Conservation (phyloP, 1,140 invertebrate genomes). For the Drosophila carrolli region DNA sequence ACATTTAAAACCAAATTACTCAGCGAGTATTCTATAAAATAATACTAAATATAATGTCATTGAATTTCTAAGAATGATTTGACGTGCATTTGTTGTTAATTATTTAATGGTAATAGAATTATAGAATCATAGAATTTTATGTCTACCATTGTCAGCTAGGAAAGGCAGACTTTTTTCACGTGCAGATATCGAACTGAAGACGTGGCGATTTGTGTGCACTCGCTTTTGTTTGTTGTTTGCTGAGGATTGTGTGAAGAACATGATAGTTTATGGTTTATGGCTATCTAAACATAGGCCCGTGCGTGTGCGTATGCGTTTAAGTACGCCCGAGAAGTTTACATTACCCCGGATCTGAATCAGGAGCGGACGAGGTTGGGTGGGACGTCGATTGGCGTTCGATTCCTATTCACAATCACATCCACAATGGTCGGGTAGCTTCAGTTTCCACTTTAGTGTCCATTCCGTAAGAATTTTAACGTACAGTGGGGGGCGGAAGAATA, state of each 20-base stretch:
- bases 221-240: slow-evolving; percentile 52
- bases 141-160: neutral
- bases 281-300: slow-evolving; percentile 56
- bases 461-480: slow-evolving; percentile 18
- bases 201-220: slow-evolving; percentile 37
- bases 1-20: no score
- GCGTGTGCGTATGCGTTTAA: slow-evolving; percentile 19
- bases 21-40: no score
- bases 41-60: no score
- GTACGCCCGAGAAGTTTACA: slow-evolving; percentile 40
- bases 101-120: no score
- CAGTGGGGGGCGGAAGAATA: neutral
- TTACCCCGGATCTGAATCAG: slow-evolving; percentile 6
- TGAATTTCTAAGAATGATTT: no score
- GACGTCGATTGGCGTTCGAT: slow-evolving; percentile 27
- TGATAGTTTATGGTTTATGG: slow-evolving; percentile 64
- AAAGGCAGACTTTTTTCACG: slow-evolving; percentile 3
- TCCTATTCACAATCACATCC: slow-evolving; percentile 25
- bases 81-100: no score
- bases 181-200: slow-evolving; percentile 38
- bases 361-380: neutral
- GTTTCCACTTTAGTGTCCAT: slow-evolving; percentile 31
- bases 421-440: slow-evolving; percentile 14
- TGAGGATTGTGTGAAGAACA: slow-evolving; percentile 55
- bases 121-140: no score